Percentiles rank a stretch among this genome's conserved stretches.
phyloP scores from a whole-genome alignment of 2,797 vertebrate species.

The Chloroceryle inda region DNA sequence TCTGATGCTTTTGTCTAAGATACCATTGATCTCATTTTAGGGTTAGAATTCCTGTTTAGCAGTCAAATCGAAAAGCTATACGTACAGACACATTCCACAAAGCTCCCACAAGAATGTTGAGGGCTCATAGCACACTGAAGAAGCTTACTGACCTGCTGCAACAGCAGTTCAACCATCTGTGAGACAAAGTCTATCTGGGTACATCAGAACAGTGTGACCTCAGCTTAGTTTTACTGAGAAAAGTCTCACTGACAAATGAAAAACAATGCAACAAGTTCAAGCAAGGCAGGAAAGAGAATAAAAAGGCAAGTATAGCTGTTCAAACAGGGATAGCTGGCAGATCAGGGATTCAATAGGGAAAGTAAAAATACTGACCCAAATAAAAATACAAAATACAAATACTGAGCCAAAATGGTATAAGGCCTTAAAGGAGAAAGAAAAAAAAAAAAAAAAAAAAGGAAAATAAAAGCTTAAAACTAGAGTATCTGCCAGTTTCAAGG shows the following conservation, averaged over 20 bases:
- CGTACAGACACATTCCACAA: fast-evolving
- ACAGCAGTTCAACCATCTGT: background rate
- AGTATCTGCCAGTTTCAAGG: background rate
- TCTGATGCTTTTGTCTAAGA: background rate
- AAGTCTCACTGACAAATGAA: background rate
- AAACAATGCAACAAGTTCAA: background rate
- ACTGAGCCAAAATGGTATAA: background rate
- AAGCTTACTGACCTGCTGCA: background rate
- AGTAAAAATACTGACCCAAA: background rate
- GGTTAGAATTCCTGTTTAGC: background rate
- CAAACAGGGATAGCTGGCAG: background rate
- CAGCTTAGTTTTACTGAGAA: background rate
- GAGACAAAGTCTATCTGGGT: background rate
- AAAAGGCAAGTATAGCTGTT: background rate
- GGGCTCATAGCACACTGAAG: background rate
- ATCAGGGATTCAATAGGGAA: background rate
- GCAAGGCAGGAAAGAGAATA: background rate
- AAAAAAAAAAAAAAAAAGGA: background rate
- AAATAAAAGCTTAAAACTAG: background rate
- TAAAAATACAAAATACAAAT: background rate
- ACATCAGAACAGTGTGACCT: background rate
- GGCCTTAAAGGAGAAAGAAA: background rate
- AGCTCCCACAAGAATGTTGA: background rate
- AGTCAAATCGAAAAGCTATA: background rate
- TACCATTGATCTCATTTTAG: background rate